Evolutionary conservation across 2,888 invertebrate genomes (phyloP), one percentile per base, ranked within the genome.

Genomic region (Phragmatobia fuliginosa): DNA sequence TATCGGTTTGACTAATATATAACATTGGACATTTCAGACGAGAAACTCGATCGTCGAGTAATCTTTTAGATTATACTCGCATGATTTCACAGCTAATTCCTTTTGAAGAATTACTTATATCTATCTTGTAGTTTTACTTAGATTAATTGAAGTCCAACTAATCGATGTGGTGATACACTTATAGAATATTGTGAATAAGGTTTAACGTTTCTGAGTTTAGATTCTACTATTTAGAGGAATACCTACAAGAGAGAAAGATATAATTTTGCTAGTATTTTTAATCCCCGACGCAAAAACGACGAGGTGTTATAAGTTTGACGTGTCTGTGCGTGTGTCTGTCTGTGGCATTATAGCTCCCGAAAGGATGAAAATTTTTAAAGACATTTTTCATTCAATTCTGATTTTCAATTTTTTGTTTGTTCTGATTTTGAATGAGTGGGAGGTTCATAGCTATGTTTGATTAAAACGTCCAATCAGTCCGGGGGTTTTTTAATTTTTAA

Each of bases 1-100:
- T 87, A 88, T 88, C 83, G 85, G 85, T 84, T 85, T 85, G 83
- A 86, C 88, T 88, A 88, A 88, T 88, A 85, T 88, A 89, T 89
- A 87, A 87, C 86, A 85, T 85, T 73, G 85, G 85, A 86, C 83
- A 83, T 84, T 85, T 80, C 63, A 77, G 78, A 79, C 76, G 74
- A 71, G 79, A 79, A 84, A 81, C 78, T 83, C 77, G 83, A 82
- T 80, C 74, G 75, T 67, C 73, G 76, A 77, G 79, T 79, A 77
- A 56, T 82, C 79, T 82, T 83, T 84, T 81, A 84, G 81, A 88
- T 84, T 62, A 45, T 32, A 63, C 45, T 63, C 45, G 28, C 8
- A 61, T 67, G 60, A 49, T 85, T 82, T 77, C 76, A 81, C 74
- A 73, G 78, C 78, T 84, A 85, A 85, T 87, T 76, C 69, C 14